Conservation (phyloP, 2,797 vertebrate species). For the Sebastes steindachneri region DNA sequence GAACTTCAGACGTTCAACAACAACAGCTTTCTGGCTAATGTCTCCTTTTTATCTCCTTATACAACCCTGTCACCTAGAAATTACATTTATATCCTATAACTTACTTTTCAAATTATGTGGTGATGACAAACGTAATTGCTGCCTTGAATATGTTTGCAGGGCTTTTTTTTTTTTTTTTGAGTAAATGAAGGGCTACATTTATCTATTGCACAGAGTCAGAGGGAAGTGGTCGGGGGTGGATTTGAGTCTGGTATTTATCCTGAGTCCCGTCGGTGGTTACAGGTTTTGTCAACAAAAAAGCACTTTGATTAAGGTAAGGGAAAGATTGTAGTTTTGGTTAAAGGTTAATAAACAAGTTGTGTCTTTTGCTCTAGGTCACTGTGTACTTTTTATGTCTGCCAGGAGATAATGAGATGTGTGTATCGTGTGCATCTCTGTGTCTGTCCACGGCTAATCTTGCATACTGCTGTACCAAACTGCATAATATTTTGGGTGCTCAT, state of each 20-base stretch:
- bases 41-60: neutral
- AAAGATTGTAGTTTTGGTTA: neutral
- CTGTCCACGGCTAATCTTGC: neutral
- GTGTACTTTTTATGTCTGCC: neutral
- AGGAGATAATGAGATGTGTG: neutral
- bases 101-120: neutral
- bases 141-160: neutral
- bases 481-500: neutral
- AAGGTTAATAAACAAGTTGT: neutral
- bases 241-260: neutral
- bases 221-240: neutral
- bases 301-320: neutral
- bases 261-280: neutral
- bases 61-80: neutral
- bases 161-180: neutral
- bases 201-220: neutral
- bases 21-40: neutral
- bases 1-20: neutral
- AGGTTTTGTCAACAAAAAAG: neutral
- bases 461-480: neutral
- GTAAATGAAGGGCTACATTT: too few species aligned
- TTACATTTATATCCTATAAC: neutral
- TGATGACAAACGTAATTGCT: neutral
- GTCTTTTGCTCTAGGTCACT: neutral
- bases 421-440: neutral